Evolutionary conservation across 1,140 invertebrate genomes (phyloP).

Genomic region (Bombus consobrinus): DNA sequence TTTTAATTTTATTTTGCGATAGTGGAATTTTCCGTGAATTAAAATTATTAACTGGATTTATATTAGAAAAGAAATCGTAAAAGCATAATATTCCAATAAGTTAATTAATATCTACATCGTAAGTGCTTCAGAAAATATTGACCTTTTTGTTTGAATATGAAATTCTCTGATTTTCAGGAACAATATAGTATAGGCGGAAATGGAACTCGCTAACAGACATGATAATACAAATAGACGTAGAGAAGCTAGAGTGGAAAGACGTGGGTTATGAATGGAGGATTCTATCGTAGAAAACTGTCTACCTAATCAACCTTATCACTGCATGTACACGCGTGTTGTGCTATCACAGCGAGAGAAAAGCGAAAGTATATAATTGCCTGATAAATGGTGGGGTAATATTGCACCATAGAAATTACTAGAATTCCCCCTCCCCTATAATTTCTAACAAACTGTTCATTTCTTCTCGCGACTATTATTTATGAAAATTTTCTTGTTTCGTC

Average conservation of each 20-base stretch:
- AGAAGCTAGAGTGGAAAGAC: background rate
- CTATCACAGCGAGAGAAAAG: background rate
- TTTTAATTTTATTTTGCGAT: no score
- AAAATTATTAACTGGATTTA: background rate
- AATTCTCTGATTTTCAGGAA: background rate
- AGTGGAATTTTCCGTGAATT: background rate
- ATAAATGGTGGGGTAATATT: background rate
- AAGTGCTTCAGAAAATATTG: background rate
- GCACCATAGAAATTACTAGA: background rate
- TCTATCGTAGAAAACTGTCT: background rate
- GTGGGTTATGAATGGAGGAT: background rate
- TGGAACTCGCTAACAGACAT: background rate
- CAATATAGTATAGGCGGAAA: background rate
- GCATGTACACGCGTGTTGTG: background rate
- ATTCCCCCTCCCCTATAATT: background rate
- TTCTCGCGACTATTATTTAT: background rate
- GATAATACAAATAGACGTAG: background rate
- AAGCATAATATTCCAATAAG: background rate
- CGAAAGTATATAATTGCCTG: background rate
- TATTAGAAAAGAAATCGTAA: background rate
- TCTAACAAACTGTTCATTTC: background rate
- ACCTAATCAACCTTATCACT: conserved; percentile 9
- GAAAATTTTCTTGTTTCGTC: background rate
- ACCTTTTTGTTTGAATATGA: background rate
- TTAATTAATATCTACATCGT: background rate